These are phyloP conservation scores for Ivindomyrus marchei DNA, from an alignment of 2,113 vertebrate species.

Conservation along the genomic window DNA sequence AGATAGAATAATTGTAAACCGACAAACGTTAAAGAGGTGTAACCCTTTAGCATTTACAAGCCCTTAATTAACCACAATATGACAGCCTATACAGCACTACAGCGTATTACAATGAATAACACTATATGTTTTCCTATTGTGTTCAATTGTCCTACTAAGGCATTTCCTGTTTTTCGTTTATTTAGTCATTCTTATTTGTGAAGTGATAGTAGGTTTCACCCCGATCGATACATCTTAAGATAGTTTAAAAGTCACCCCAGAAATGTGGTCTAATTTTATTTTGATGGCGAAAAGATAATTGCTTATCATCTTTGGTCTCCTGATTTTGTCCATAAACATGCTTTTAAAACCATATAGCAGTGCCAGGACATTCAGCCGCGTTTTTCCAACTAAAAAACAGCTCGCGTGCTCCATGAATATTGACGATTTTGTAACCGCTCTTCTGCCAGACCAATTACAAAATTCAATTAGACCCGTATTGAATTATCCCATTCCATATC, in stretches of 20 bases:
- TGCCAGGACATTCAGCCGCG: neutral
- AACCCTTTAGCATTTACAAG: neutral
- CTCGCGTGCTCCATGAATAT: slow-evolving; percentile 50
- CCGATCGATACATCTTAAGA: neutral
- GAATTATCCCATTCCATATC: slow-evolving; percentile 83
- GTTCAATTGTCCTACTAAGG: neutral
- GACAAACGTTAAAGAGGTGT: neutral
- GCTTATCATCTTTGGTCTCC: neutral
- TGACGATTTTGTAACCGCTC: slow-evolving; percentile 70
- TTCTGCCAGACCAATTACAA: slow-evolving; percentile 79
- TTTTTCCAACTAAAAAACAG: neutral
- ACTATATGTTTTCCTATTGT: neutral
- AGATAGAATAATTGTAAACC: neutral
- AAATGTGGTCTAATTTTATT: neutral
- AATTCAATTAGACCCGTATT: slow-evolving; percentile 80
- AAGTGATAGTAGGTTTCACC: neutral
- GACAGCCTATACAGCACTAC: neutral
- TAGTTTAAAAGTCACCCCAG: neutral
- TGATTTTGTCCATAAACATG: neutral
- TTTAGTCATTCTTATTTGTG: neutral
- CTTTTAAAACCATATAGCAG: neutral
- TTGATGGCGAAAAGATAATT: neutral
- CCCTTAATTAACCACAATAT: neutral
- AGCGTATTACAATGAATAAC: neutral
- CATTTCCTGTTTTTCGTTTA: neutral